Base-by-base conservation (phyloP, 2,888 invertebrate species). In the Hemaris fuciformis region DNA sequence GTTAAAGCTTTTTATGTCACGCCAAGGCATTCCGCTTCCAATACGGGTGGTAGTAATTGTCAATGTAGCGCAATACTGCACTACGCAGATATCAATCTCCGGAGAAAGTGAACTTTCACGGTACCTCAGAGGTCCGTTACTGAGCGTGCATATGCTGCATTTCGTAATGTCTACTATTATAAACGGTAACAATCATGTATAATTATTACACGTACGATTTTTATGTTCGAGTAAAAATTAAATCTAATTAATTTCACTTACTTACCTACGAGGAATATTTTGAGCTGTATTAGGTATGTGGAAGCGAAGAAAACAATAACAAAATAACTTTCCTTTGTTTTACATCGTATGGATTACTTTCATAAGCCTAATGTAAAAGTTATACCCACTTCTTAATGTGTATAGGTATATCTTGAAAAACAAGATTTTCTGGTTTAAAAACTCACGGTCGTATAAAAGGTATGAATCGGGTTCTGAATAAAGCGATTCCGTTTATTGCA, bases 71-170 rank as follows among this genome's bases (percentile, higher is more conserved):
- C 31, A 23, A 61, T 66, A 68, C 64, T 72, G 66, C 68, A 72
- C 69, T 68, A 69, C 48, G 68, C 64, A 72, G 68, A 73, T 74
- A 67, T 66, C 68, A 68, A 72, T 68, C 67, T 73, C 64, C 65
- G 74, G 85, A 83, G 88, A 89, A 89, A 89, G 88, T 87, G 63
- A 69, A 82, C 88, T 89, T 89, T 89, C 90, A 83, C 84, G 75
- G 75, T 75, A 79, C 81, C 80, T 74, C 69, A 65, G 71, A 72
- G 74, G 75, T 74, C 75, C 74, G 72, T 73, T 59, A 46, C 34
- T 18, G 59, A 75, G 71, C 71, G 70, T 71, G 71, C 69, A 69
- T 70, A 67, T 66, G 69, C 68, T 66, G 72, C 62, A 63, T 65
- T 68, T 63, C 60, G 48, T 48, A 48, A 48, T 48, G 25, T 48